Base-by-base conservation (phyloP, 1,140 invertebrate species). In the Bombus pyrosoma region DNA sequence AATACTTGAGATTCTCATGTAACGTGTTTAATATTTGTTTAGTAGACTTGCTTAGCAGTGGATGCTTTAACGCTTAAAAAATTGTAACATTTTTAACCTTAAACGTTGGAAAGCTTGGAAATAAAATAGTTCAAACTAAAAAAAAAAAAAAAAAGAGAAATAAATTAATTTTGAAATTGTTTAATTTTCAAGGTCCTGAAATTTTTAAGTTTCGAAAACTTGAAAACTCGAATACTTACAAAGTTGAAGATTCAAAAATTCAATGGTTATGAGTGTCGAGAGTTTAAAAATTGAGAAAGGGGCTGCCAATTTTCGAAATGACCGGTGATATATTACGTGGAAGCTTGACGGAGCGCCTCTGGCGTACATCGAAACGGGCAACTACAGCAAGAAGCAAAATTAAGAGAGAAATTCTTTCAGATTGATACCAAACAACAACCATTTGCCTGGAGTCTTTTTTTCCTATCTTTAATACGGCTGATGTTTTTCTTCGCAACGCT, bases 371-470 rank as follows among this genome's bases (percentile, higher is more conserved):
- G 64, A 68, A 79, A 68, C 12, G n/a, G 9, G 3, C 22, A 66
- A 32, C 41, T 28, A 68, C n/a, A 34, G 15, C 39, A 28, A 68
- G 5, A 34, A 64, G 22, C 25, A 34, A 39, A 62, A 81, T 62
- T 34, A 53, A 73, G 34, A 69, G 72, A 80, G 71, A 79, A 81
- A 75, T 84, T 85, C 76, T 39, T 85, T 62, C 62, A 43, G 41
- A 88, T 85, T 76, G 77, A 78, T 77, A 81, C 32, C 79, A 73
- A 88, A 81, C 77, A 87, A 87, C 81, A 68, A 76, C 57, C 66
- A 74, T 69, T 82, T 82, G 59, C 59, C 32, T 18, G 57, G 2
- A 47, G 71, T 77, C 34, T 32, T 81, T 79, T 41, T 25, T 64
- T 32, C 75, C 85, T 81, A 73, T 85, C 75, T 89, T 79, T 86